phyloP scores from a whole-genome alignment of 1,140 invertebrate genomes.

The Platyscapa corneri region DNA sequence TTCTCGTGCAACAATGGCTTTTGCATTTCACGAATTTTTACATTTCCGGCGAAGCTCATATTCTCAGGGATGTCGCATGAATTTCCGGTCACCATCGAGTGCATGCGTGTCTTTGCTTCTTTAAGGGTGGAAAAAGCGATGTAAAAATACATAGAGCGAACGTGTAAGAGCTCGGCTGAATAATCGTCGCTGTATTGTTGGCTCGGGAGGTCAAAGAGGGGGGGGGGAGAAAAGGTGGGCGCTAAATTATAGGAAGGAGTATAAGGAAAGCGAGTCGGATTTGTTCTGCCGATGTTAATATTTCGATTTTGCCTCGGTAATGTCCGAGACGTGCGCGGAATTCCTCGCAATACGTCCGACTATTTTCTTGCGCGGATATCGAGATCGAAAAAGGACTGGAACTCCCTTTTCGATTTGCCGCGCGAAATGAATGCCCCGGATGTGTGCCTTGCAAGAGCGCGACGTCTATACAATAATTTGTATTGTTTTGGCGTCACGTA shows the following conservation, averaged over 20 bases:
- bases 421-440: neutral
- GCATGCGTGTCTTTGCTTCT: too few species aligned
- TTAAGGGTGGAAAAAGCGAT: too few species aligned
- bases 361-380: neutral
- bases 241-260: neutral
- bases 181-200: neutral
- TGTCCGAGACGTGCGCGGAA: slow-evolving; percentile 15
- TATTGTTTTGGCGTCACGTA: neutral
- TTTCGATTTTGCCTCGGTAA: slow-evolving; percentile 55
- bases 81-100: too few species aligned
- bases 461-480: neutral
- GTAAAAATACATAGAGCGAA: too few species aligned
- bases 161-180: neutral
- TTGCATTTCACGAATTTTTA: too few species aligned
- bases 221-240: neutral
- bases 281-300: slow-evolving; percentile 54
- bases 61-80: too few species aligned
- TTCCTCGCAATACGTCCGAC: neutral
- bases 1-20: too few species aligned
- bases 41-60: too few species aligned
- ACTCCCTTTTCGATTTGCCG: neutral
- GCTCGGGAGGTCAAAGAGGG: neutral
- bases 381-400: neutral
- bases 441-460: neutral
- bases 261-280: slow-evolving; percentile 6